Base-by-base conservation (phyloP, 1,140 invertebrate genomes). In the Eciton burchellii region DNA sequence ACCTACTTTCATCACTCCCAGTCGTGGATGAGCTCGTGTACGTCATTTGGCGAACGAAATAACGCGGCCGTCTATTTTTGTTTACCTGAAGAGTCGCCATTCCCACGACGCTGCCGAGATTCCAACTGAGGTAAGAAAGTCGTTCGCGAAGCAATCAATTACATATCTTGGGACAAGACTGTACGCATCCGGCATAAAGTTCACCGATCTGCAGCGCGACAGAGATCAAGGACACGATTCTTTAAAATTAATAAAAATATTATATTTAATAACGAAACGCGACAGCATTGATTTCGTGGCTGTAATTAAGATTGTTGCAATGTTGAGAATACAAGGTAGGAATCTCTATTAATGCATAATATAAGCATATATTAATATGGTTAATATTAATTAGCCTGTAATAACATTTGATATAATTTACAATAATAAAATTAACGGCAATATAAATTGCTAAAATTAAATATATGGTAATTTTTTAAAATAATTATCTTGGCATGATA, bases 61-160 rank as follows among this genome's bases (percentile, higher is more conserved):
- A 83, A 54, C 47, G 56, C 54, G 72, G 68, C 21, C 65, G 45
- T 84, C 86, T 87, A 87, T 84, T 87, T 88, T 84, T 76, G 82
- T 88, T 76, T 87, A 35, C 41, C 14, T 60, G 24, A 60, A 73
- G 45, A 77, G n/a, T 26, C 43, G 11, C 14, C 24, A 14, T 14
- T 76, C 41, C 19, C 43, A n/a, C 45, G 24, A 26, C 24, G 16
- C 4, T 29, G 45, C 19, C 57, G 56, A 59, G 56, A 59, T 65
- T 4, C 24, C 26, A 41, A 5, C 1, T 19, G 21, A 84, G 81
- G 86, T 74, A 84, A 87, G 85, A 1, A 19, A 68, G 19, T 24
- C 59, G 5, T 2, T 62, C 21, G 16, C 14, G 12, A 70, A 59
- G 16, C 45, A 11, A 56, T 8, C 11, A 5, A 8, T 5, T 5